phyloP scores from a whole-genome alignment of 2,888 invertebrate species.

The Glyphotaelius pellucidus region DNA sequence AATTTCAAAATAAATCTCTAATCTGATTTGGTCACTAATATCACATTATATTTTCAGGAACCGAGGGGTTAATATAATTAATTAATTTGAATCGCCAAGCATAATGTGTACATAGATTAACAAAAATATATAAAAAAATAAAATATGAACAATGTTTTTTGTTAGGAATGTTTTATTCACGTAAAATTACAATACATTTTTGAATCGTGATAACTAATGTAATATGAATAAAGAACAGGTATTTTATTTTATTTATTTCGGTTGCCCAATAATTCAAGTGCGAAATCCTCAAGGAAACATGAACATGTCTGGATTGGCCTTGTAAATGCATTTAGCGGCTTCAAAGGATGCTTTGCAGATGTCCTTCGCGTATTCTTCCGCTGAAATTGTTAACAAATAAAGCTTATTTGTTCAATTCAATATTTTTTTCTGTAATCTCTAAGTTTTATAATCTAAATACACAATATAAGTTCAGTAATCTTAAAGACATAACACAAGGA shows the following conservation, averaged over 20 bases:
- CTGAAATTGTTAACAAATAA: slow-evolving; percentile 70
- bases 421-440: not conserved
- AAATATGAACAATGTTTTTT: not conserved
- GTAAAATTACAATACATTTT: not conserved
- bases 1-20: too few species aligned
- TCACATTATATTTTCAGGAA: too few species aligned
- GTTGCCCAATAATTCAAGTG: not conserved
- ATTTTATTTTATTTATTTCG: not conserved
- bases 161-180: not conserved
- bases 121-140: too few species aligned
- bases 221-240: too few species aligned
- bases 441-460: too few species aligned
- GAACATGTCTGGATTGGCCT: slow-evolving; percentile 74
- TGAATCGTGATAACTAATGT: not conserved
- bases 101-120: too few species aligned
- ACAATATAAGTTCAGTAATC: too few species aligned
- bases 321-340: slow-evolving; percentile 76
- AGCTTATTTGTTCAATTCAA: not conserved
- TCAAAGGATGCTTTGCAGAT: slow-evolving; percentile 76
- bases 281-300: slow-evolving; percentile 72
- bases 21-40: too few species aligned
- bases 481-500: too few species aligned
- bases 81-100: too few species aligned
- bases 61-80: too few species aligned
- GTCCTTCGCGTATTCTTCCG: slow-evolving; percentile 72